phyloP scores from a whole-genome alignment of 1,140 invertebrate genomes.

The Euwallacea fornicatus region DNA sequence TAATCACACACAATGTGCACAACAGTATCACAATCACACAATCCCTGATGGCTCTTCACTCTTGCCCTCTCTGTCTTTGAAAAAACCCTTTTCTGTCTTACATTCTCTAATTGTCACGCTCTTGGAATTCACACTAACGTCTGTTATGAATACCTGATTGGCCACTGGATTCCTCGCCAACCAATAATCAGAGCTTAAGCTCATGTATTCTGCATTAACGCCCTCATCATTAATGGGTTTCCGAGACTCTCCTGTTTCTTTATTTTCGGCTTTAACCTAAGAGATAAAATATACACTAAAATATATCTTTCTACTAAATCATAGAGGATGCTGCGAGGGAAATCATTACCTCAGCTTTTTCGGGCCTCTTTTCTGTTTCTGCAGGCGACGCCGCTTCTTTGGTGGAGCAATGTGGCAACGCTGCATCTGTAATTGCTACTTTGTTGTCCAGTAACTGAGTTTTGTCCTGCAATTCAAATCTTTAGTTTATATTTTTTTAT shows the following conservation, averaged over 20 bases:
- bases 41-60: too few species aligned
- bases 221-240: conserved; percentile 52
- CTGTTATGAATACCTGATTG: conserved; percentile 93
- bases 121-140: conserved; percentile 89
- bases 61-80: conserved; percentile 62
- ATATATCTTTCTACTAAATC: background rate
- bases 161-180: conserved; percentile 79
- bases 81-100: conserved; percentile 90
- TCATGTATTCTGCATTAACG: conserved; percentile 55
- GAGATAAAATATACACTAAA: background rate
- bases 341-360: conserved; percentile 31
- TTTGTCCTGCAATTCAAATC: conserved; percentile 11
- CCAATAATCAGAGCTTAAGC: conserved; percentile 80
- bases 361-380: conserved; percentile 35
- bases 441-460: conserved; percentile 52
- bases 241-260: conserved; percentile 39
- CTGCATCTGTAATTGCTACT: conserved; percentile 47
- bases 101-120: conserved; percentile 95
- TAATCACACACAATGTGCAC: too few species aligned
- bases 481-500: too few species aligned
- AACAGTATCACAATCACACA: too few species aligned
- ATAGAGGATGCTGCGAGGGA: background rate
- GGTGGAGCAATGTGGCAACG: conserved; percentile 51
- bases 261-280: conserved; percentile 33
- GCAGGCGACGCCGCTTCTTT: conserved; percentile 53